Conservation (phyloP, 2,797 vertebrate species). For the Spea hammondii region DNA sequence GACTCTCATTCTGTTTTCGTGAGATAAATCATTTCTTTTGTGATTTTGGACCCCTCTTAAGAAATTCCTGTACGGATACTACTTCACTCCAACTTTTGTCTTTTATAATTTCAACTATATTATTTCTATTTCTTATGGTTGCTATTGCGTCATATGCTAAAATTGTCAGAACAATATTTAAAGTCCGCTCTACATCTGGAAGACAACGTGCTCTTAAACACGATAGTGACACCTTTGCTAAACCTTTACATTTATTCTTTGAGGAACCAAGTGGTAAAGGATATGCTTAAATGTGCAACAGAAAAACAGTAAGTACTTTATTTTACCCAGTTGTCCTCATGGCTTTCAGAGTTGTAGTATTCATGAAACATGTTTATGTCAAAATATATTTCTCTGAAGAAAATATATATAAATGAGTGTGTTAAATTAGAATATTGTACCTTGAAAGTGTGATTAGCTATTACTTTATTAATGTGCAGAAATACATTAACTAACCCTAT, state of each 20-base stretch:
- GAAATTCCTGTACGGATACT: slow-evolving; percentile 11
- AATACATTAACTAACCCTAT: no score
- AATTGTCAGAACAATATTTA: not conserved
- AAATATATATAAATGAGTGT: no score
- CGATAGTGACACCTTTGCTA: slow-evolving; percentile 13
- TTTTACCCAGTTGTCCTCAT: no score
- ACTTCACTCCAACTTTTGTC: not conserved
- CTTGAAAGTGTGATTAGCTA: no score
- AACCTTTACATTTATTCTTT: slow-evolving; percentile 30
- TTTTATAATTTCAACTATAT: not conserved
- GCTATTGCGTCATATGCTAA: not conserved
- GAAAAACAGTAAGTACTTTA: not conserved
- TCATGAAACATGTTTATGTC: no score
- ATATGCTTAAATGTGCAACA: not conserved
- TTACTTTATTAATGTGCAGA: no score
- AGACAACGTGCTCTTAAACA: not conserved
- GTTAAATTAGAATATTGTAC: no score
- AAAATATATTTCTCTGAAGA: no score
- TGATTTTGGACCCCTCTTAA: slow-evolving; percentile 9
- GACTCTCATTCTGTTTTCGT: slow-evolving; percentile 4
- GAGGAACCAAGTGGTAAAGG: not conserved
- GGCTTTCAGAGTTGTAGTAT: no score
- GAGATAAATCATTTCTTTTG: slow-evolving; percentile 32
- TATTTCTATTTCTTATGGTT: not conserved
- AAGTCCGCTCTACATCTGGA: not conserved